Evolutionary conservation across 2,888 invertebrate species (phyloP).

Genomic region (Unio delphinus): DNA sequence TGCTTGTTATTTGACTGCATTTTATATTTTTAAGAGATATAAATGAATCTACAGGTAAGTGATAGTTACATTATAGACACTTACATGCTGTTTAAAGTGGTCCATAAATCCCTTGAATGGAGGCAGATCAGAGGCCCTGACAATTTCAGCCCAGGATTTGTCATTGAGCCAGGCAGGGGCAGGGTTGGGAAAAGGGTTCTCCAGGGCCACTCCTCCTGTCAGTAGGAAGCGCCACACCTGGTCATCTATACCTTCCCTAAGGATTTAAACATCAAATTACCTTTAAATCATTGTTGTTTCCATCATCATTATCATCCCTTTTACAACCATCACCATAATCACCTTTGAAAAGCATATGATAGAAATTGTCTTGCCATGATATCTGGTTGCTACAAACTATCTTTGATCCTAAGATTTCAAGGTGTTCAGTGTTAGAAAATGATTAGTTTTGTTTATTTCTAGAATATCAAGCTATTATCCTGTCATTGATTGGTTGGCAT

Average conservation of each 20-base stretch:
- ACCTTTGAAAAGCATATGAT: too few relatives aligned
- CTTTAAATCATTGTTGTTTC: neutral
- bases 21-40: neutral
- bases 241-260: slow-evolving; percentile 76
- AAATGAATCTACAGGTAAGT: neutral
- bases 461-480: too few relatives aligned
- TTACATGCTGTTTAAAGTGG: slow-evolving; percentile 65
- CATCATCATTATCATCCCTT: too few relatives aligned
- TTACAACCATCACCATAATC: too few relatives aligned
- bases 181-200: slow-evolving; percentile 86
- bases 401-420: too few relatives aligned
- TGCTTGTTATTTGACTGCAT: neutral
- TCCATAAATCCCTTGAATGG: slow-evolving; percentile 69
- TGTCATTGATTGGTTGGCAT: too few relatives aligned
- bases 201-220: slow-evolving; percentile 88
- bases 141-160: slow-evolving; percentile 89
- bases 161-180: slow-evolving; percentile 87
- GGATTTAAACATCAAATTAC: slow-evolving; percentile 1
- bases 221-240: slow-evolving; percentile 85
- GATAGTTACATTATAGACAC: slow-evolving; percentile 7
- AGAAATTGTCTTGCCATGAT: too few relatives aligned
- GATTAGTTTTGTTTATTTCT: too few relatives aligned
- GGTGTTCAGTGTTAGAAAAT: too few relatives aligned
- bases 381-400: too few relatives aligned
- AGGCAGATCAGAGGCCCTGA: slow-evolving; percentile 77